These are phyloP conservation scores for Hypotaenidia philippensis DNA, from an alignment of 2,797 vertebrate species.

Conservation along the genomic window DNA sequence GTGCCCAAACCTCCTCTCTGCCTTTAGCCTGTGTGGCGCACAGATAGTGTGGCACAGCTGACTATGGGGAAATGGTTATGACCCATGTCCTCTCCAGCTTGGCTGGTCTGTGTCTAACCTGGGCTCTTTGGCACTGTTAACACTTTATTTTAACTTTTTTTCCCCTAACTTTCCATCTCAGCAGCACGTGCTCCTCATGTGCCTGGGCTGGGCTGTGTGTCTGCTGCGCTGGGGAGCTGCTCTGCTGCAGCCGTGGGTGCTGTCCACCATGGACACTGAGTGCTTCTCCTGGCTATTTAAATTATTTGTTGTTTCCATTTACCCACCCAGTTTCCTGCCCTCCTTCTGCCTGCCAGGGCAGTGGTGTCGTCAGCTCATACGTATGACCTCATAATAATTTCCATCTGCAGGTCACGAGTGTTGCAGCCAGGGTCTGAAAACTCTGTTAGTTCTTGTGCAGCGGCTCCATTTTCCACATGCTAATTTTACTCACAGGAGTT, in stretches of 20 bases:
- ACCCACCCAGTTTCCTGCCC: background rate
- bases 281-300: background rate
- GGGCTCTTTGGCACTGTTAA: background rate
- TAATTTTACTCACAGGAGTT: slow-evolving; percentile 79
- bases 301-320: slow-evolving; percentile 35
- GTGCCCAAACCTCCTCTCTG: rapidly evolving
- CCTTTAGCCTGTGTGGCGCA: rapidly evolving
- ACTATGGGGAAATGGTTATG: background rate
- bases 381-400: background rate
- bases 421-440: slow-evolving; percentile 4
- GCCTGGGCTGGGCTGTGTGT: background rate
- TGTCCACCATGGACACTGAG: background rate
- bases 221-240: background rate
- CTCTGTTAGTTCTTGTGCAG: slow-evolving; percentile 46
- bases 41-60: rapidly evolving
- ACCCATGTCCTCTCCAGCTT: background rate
- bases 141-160: background rate
- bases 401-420: background rate
- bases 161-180: background rate
- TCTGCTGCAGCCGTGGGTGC: background rate
- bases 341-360: background rate
- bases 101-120: background rate
- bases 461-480: slow-evolving; percentile 75
- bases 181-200: rapidly evolving
- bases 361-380: slow-evolving; percentile 25